phyloP scores from a whole-genome alignment of 2,113 vertebrate species.

The Sturnus vulgaris region DNA sequence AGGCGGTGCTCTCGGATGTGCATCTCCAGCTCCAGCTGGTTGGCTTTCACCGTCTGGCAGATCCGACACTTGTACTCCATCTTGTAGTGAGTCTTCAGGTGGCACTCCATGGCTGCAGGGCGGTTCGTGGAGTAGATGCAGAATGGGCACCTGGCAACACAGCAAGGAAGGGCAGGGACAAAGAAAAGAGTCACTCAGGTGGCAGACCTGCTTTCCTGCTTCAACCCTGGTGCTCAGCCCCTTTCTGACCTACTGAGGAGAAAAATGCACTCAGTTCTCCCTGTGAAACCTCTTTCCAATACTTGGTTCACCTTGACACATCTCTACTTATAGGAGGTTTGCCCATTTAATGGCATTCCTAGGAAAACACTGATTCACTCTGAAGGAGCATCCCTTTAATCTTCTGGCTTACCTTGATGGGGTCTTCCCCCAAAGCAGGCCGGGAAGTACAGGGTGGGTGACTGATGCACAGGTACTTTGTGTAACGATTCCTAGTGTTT shows the following conservation, averaged over 20 bases:
- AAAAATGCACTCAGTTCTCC: not conserved
- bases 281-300: not conserved
- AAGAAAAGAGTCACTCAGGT: slow-evolving; percentile 11
- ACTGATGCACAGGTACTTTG: slow-evolving; percentile 32
- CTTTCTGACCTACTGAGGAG: not conserved
- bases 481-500: slow-evolving; percentile 50
- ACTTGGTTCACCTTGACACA: not conserved
- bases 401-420: slow-evolving; percentile 37
- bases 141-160: slow-evolving; percentile 91
- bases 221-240: not conserved
- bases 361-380: not conserved
- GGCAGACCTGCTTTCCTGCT: not conserved
- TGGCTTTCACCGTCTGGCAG: slow-evolving; percentile 95
- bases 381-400: slow-evolving; percentile 10
- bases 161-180: slow-evolving; percentile 24
- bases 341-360: not conserved
- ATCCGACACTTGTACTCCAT: slow-evolving; percentile 99
- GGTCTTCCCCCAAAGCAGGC: slow-evolving; percentile 22
- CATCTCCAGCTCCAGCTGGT: slow-evolving; percentile 95
- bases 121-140: slow-evolving; percentile 99
- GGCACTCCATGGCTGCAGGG: slow-evolving; percentile 97
- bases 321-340: not conserved
- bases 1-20: slow-evolving; percentile 96
- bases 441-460: slow-evolving; percentile 19
- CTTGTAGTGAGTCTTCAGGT: slow-evolving; percentile 99